Evolutionary conservation across 1,140 invertebrate genomes (phyloP).

Genomic region (Mactra quadrangularis): DNA sequence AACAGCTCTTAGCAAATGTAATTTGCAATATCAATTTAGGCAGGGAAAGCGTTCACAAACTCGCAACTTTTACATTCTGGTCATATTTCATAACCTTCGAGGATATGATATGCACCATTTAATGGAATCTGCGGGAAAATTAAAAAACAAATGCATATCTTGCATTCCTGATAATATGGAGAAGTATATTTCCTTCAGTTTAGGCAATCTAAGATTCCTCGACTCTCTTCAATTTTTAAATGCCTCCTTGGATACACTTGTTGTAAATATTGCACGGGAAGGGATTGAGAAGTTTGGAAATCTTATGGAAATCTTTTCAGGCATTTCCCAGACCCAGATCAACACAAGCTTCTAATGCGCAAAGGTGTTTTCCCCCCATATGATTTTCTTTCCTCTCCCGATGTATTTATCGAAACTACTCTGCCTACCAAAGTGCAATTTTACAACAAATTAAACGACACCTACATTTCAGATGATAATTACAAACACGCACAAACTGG

Average conservation of each 20-base stretch:
- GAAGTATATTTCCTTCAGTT: slow-evolving; percentile 66
- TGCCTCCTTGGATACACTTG: slow-evolving; percentile 13
- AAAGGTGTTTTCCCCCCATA: too few relatives aligned
- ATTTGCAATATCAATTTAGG: slow-evolving; percentile 3
- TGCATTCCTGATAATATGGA: slow-evolving; percentile 83
- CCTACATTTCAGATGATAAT: too few relatives aligned
- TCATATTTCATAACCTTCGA: too few relatives aligned
- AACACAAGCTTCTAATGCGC: too few relatives aligned
- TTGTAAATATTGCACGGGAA: too few relatives aligned
- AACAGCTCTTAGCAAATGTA: too few relatives aligned
- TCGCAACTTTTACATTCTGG: slow-evolving; percentile 73
- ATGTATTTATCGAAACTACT: too few relatives aligned
- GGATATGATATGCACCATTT: too few relatives aligned
- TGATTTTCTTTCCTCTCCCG: too few relatives aligned
- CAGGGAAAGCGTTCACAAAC: slow-evolving; percentile 42
- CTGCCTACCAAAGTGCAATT: slow-evolving; percentile 49
- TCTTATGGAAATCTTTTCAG: slow-evolving; percentile 72
- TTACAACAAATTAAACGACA: slow-evolving; percentile 47
- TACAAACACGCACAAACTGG: slow-evolving; percentile 73
- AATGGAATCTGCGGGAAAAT: too few relatives aligned
- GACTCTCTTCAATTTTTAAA: slow-evolving; percentile 9
- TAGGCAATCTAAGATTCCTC: slow-evolving; percentile 24
- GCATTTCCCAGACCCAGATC: too few relatives aligned
- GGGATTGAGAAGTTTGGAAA: too few relatives aligned
- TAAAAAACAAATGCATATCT: slow-evolving; percentile 81